These are phyloP conservation scores for Tursiops truncatus DNA, from an alignment of 2,113 vertebrate genomes.

Conservation along the genomic window DNA sequence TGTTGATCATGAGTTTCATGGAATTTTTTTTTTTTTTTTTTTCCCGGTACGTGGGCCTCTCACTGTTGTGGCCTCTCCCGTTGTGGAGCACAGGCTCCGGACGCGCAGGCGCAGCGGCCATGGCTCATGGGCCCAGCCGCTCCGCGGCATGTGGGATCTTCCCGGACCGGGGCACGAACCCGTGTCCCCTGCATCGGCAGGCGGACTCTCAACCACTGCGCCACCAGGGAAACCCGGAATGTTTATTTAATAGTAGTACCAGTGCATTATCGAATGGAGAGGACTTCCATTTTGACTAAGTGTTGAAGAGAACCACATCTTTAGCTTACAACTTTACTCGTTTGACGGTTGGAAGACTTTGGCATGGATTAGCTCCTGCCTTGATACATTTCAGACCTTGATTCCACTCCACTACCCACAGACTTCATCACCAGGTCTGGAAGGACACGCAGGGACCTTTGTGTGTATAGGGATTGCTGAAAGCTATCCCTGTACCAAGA, in stretches of 20 bases:
- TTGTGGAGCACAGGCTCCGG: no score
- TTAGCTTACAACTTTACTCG: background rate
- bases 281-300: background rate
- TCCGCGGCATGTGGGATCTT: no score
- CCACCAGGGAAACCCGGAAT: no score
- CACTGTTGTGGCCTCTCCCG: no score
- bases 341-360: background rate
- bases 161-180: no score
- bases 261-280: background rate
- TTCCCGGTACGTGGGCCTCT: no score
- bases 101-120: no score
- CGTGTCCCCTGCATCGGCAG: no score
- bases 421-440: background rate
- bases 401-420: background rate
- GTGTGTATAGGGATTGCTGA: background rate
- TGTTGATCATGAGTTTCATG: background rate
- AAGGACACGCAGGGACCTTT: background rate
- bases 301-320: background rate
- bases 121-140: no score
- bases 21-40: background rate
- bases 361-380: background rate
- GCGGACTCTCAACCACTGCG: no score
- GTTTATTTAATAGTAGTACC: background rate
- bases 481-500: background rate
- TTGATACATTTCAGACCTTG: background rate